Evolutionary conservation across 1,140 invertebrate genomes (phyloP).

Genomic region (Pachypeltis micranthus): DNA sequence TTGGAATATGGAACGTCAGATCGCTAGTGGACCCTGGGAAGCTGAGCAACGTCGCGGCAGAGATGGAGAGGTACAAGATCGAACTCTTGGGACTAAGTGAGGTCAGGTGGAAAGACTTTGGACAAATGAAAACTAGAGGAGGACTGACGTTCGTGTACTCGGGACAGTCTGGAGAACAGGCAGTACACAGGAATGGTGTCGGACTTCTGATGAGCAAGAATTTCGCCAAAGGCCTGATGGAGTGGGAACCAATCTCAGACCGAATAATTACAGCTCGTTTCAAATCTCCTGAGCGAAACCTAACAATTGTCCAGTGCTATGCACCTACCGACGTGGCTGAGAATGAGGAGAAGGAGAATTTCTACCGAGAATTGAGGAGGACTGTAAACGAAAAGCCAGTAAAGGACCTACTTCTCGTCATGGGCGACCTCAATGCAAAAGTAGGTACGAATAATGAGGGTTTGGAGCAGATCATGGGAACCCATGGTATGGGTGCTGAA

Average conservation of each 20-base stretch:
- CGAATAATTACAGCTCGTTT: not conserved
- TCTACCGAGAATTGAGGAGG: not conserved
- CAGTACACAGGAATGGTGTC: not conserved
- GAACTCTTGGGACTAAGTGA: not conserved
- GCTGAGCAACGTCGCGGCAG: not conserved
- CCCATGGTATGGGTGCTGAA: too few species aligned
- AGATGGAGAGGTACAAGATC: not conserved
- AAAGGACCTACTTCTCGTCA: too few species aligned
- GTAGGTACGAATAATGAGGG: too few species aligned
- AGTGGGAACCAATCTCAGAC: not conserved
- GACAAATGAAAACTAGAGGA: not conserved
- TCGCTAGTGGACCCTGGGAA: not conserved
- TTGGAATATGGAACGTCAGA: not conserved
- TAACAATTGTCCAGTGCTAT: not conserved
- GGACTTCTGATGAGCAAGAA: not conserved
- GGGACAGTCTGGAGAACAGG: not conserved
- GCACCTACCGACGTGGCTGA: not conserved
- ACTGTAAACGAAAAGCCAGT: too few species aligned
- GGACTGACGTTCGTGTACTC: not conserved
- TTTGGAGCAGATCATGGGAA: too few species aligned
- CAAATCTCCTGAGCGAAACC: too few species aligned
- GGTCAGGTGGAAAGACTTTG: not conserved
- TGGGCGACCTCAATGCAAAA: too few species aligned
- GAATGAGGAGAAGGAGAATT: not conserved
- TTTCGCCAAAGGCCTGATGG: not conserved